These are phyloP conservation scores for Anguilla marmorata DNA, from an alignment of 2,797 vertebrate species.

Conservation along the genomic window DNA sequence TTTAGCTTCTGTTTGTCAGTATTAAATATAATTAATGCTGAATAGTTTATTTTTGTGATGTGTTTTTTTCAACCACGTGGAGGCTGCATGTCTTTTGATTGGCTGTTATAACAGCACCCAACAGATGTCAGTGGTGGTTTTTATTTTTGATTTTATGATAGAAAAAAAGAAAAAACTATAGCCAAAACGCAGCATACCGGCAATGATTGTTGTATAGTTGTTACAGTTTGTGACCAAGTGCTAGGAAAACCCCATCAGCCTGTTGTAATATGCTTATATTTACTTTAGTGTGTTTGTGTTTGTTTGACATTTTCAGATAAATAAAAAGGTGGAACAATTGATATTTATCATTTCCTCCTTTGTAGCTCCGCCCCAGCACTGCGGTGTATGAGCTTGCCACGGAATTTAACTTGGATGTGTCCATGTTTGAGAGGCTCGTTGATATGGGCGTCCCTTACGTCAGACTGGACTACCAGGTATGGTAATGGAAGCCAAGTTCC, in stretches of 20 bases:
- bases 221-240: background rate
- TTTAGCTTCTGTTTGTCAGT: background rate
- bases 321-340: background rate
- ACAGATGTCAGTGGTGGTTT: too few relatives aligned
- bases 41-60: background rate
- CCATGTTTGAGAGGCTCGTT: constrained; percentile 54
- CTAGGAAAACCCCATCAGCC: background rate
- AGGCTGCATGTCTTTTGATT: too few relatives aligned
- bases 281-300: background rate
- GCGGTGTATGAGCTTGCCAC: constrained; percentile 52
- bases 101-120: too few relatives aligned
- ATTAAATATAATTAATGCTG: background rate
- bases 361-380: constrained; percentile 52
- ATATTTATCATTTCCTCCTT: background rate
- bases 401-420: constrained; percentile 54
- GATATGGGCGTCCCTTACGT: constrained; percentile 47
- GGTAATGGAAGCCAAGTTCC: background rate
- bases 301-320: background rate
- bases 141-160: background rate
- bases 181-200: background rate
- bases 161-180: background rate
- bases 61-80: too few relatives aligned
- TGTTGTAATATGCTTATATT: background rate
- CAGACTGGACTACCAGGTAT: constrained; percentile 48
- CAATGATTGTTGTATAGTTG: background rate